Base-by-base conservation (phyloP, 2,113 vertebrate species). In the Catagonus wagneri region DNA sequence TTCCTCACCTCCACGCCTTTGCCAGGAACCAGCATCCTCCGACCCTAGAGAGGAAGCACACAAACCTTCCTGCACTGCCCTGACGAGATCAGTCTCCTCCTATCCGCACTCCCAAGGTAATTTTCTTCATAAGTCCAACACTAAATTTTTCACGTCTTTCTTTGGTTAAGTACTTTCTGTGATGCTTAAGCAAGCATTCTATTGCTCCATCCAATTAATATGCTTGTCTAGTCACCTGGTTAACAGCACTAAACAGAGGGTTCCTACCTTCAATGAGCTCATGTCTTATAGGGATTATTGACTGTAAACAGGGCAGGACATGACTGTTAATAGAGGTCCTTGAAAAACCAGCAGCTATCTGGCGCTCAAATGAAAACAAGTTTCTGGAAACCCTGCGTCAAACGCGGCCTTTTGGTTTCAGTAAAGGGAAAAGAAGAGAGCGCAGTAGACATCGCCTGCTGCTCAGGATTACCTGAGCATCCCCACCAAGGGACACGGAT, bases 311-410 rank as follows among this genome's bases (percentile, higher is more conserved):
- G 87, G 25, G 7, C 44, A 61, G 60, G 65, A 32, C 44, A 44
- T n/a, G n/a, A 32, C 54, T 25, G 25, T 60, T 60, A 36, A 87
- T 13, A 87, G 75, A 25, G 52, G 75, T 90, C 75, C 78, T 23
- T 63, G 36, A 25, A 72, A 93, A 63, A 15, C 16, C 81, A 23
- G 36, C 36, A 32, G 88, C 90, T 52, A 63, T 25, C 44, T 23
- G 76, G 84, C 3, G 15, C 22, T 6, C 69, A 63, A 85, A 65
- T 11, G 80, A 78, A 96, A 96, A 94, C 85, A 96, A 96, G 76
- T 96, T 96, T 96, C 95, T 89, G 72, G 60, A 96, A 95, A 74
- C 32, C 54, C 50, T 83, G 85, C 83, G 65, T 85, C 94, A 90
- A 54, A 58, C 12, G 0, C 11, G 84, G 90, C 90, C 72, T 89